A percentile compares a stretch with the other conserved stretches of the same genome.
phyloP scores from a whole-genome alignment of 2,113 vertebrate species.

The Ranitomeya variabilis region DNA sequence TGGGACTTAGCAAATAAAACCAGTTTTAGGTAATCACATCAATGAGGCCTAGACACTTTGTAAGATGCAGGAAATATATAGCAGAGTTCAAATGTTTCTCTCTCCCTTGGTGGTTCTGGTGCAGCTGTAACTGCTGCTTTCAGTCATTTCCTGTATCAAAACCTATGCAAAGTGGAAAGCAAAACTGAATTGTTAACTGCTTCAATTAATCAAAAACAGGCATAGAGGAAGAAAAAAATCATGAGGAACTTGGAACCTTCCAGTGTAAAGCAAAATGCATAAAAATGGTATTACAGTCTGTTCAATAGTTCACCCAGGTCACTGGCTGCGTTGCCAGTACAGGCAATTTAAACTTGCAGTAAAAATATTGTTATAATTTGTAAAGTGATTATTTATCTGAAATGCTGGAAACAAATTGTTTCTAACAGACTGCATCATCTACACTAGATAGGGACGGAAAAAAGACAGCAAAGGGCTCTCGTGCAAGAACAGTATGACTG shows the following conservation, averaged over 20 bases:
- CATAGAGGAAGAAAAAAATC: slow-evolving; percentile 3
- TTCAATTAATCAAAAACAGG: slow-evolving; percentile 46
- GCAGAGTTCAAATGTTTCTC: slow-evolving; percentile 56
- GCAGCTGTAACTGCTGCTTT: slow-evolving; percentile 54
- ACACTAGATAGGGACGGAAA: background rate
- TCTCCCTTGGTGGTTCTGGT: slow-evolving; percentile 51
- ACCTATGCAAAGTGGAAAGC: slow-evolving; percentile 46
- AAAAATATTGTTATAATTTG: background rate
- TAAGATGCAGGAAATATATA: slow-evolving; percentile 54
- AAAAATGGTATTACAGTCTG: background rate
- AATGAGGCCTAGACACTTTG: slow-evolving; percentile 54
- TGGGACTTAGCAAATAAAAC: slow-evolving; percentile 46
- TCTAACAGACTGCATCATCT: background rate
- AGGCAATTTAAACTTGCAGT: background rate
- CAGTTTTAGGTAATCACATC: slow-evolving; percentile 55
- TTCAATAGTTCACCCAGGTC: background rate
- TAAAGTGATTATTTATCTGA: background rate
- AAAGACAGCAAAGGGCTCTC: too few species aligned
- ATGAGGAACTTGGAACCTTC: background rate
- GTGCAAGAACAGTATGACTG: too few species aligned
- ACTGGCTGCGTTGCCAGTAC: background rate
- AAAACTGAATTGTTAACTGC: slow-evolving; percentile 46
- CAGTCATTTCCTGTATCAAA: slow-evolving; percentile 56
- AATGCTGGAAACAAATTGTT: background rate
- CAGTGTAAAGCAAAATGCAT: background rate